Evolutionary conservation across 2,113 vertebrate species (phyloP).

Genomic region (Nymphicus hollandicus): DNA sequence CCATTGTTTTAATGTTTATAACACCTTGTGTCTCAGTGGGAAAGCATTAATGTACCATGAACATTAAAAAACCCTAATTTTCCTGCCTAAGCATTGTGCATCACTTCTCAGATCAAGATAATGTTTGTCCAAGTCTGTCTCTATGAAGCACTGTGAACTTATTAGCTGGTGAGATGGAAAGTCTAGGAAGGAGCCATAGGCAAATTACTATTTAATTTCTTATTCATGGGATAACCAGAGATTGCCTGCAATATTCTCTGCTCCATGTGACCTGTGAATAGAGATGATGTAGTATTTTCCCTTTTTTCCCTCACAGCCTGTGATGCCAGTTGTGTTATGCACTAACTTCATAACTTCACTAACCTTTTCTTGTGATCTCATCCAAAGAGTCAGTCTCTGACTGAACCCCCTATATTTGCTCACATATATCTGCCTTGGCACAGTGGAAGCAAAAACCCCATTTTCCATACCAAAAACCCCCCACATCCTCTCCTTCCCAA

Average conservation of each 20-base stretch:
- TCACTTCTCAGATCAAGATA: background rate
- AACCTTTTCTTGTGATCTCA: background rate
- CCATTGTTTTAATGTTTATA: background rate
- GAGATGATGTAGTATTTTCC: background rate
- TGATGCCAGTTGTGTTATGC: background rate
- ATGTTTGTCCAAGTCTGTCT: background rate
- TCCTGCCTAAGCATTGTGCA: background rate
- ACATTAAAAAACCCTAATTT: background rate
- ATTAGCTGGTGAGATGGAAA: background rate
- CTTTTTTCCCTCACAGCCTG: background rate
- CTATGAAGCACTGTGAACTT: background rate
- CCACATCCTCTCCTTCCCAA: background rate
- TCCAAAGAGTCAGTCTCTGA: background rate
- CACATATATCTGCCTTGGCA: background rate
- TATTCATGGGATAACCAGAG: background rate
- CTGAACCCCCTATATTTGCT: background rate
- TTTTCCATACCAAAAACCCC: rapidly evolving
- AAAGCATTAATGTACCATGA: background rate
- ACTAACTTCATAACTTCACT: background rate
- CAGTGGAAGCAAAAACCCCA: background rate
- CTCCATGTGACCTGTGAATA: background rate
- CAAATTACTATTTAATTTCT: background rate
- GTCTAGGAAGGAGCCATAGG: background rate
- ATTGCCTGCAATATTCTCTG: background rate
- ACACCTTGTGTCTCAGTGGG: background rate